Conservation (phyloP, 2,797 vertebrate genomes). For the Pyrocephalus nanus region DNA sequence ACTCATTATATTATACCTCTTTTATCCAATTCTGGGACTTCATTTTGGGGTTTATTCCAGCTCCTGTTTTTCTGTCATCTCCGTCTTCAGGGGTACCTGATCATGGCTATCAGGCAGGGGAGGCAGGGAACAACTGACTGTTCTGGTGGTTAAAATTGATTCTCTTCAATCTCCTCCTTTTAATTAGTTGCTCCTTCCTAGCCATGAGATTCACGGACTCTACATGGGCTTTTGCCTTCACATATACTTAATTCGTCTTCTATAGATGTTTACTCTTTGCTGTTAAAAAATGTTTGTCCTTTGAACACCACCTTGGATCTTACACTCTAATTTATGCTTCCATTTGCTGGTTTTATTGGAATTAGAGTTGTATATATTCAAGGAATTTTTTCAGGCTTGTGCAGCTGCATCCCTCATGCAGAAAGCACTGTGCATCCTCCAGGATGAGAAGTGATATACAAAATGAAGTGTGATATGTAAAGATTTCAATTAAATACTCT, state of each 20-base stretch:
- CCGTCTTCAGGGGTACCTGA: neutral
- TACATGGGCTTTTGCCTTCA: neutral
- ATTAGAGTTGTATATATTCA: neutral
- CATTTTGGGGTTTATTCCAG: neutral
- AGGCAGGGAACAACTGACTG: neutral
- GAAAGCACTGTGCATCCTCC: neutral
- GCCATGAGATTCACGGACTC: neutral
- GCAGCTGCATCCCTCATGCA: neutral
- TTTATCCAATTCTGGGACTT: neutral
- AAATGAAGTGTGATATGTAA: neutral
- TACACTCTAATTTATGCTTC: neutral
- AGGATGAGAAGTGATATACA: neutral
- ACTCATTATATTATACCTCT: neutral
- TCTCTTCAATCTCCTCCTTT: neutral
- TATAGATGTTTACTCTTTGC: neutral
- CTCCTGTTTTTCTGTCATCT: neutral
- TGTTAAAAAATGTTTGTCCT: neutral
- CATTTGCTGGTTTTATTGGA: neutral
- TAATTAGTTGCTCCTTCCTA: neutral
- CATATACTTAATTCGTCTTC: neutral
- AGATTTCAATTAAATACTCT: neutral
- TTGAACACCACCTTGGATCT: neutral
- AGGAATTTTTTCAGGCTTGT: neutral
- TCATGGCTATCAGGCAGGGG: neutral
- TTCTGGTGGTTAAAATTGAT: neutral